phyloP scores from a whole-genome alignment of 2,113 vertebrate genomes.

The Semnopithecus entellus region DNA sequence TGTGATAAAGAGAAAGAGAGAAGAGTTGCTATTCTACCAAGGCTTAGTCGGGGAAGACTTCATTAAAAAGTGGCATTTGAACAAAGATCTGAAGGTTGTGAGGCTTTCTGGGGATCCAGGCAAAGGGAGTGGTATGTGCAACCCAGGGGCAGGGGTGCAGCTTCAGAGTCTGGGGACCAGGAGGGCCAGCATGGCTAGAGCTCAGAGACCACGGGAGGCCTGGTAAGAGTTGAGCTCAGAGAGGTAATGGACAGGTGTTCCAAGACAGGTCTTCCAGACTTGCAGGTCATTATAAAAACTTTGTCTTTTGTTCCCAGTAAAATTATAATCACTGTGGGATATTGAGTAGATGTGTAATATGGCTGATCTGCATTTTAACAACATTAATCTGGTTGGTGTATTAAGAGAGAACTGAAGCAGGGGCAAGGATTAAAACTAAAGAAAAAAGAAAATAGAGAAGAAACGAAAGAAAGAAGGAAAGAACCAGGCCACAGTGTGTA shows the following conservation, averaged over 20 bases:
- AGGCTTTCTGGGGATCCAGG: neutral
- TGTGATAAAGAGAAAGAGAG: neutral
- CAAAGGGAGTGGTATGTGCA: no score
- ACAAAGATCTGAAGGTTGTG: neutral
- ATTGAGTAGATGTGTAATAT: neutral
- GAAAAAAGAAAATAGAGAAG: neutral
- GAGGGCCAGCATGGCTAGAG: neutral
- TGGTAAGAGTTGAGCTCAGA: neutral
- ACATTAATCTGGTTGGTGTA: neutral
- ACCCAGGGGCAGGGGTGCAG: neutral
- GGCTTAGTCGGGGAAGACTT: neutral
- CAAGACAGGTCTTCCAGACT: neutral
- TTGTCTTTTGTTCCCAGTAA: neutral
- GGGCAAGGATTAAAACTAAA: neutral
- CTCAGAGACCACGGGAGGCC: no score
- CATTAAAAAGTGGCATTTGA: neutral
- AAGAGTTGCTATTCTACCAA: neutral
- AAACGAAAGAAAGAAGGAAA: neutral
- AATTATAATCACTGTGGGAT: neutral
- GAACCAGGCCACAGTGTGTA: rapidly evolving
- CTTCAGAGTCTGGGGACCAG: neutral
- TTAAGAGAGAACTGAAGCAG: neutral
- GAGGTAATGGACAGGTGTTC: neutral
- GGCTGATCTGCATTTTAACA: neutral
- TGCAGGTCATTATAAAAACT: no score